Percentiles rank a stretch among this genome's conserved stretches.
These are phyloP conservation scores for Alectoris magna DNA, from an alignment of 2,797 vertebrate genomes.

Conservation along the genomic window DNA sequence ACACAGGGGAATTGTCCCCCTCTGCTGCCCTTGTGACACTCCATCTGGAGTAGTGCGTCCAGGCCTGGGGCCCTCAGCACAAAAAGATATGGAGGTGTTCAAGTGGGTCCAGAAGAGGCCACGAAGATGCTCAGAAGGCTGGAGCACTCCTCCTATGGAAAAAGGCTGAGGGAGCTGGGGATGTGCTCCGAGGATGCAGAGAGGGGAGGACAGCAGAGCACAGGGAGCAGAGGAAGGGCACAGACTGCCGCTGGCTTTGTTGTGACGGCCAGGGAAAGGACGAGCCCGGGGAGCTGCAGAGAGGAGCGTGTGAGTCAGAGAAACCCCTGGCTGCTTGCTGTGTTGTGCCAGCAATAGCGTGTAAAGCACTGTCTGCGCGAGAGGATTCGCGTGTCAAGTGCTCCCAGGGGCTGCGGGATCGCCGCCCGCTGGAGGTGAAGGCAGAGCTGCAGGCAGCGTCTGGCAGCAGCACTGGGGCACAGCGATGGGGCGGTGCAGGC, in stretches of 20 bases:
- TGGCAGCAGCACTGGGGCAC: not conserved
- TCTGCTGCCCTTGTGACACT: too few relatives aligned
- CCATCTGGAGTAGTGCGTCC: too few relatives aligned
- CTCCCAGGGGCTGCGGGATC: slow-evolving; percentile 59
- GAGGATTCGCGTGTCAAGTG: slow-evolving; percentile 64
- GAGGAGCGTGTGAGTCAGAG: not conserved
- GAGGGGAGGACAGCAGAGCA: not conserved
- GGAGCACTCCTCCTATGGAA: not conserved
- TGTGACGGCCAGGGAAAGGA: rapidly evolving
- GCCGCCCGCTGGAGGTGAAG: not conserved
- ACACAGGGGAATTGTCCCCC: too few relatives aligned
- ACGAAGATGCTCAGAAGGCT: not conserved
- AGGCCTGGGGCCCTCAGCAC: too few relatives aligned
- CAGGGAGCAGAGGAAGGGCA: not conserved
- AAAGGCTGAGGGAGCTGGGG: not conserved
- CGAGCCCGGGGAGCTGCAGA: rapidly evolving
- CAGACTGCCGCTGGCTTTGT: not conserved
- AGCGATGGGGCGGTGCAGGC: not conserved
- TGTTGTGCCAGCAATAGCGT: slow-evolving; percentile 69
- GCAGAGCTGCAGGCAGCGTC: not conserved
- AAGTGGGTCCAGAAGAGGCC: too few relatives aligned
- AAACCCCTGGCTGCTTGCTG: slow-evolving; percentile 32
- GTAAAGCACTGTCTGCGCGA: slow-evolving; percentile 53
- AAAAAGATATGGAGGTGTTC: too few relatives aligned
- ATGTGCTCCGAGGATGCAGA: not conserved